A percentile compares a stretch with the other conserved stretches of the same genome.
These are phyloP conservation scores for Euzetes globulus DNA, from an alignment of 2,888 invertebrate genomes.

Conservation along the genomic window DNA sequence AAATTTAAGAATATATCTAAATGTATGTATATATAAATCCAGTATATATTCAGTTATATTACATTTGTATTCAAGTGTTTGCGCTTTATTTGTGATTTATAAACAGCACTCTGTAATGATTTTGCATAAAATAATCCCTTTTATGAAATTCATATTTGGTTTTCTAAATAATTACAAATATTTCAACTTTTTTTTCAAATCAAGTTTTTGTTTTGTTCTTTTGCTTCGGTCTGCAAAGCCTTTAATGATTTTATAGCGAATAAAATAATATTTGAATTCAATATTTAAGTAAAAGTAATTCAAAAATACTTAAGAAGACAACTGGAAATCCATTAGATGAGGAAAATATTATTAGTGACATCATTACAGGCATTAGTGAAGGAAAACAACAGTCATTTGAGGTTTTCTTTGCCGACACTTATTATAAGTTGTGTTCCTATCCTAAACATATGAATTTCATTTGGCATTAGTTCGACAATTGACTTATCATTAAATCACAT, in stretches of 20 bases:
- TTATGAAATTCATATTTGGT: background rate
- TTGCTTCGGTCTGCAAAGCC: background rate
- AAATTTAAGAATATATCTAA: background rate
- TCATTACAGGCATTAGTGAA: background rate
- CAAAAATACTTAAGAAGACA: background rate
- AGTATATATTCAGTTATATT: background rate
- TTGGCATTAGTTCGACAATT: conserved; percentile 1
- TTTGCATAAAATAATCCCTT: too few relatives aligned
- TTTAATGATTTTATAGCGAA: background rate
- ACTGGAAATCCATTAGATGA: background rate
- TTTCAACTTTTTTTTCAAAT: too few relatives aligned
- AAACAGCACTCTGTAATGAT: too few relatives aligned
- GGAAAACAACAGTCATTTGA: background rate
- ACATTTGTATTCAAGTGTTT: background rate
- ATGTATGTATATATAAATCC: too few relatives aligned
- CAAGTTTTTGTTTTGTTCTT: too few relatives aligned
- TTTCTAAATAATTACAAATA: background rate
- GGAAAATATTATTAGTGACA: conserved; percentile 5
- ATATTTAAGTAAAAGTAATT: background rate
- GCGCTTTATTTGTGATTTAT: background rate
- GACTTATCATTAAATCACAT: background rate
- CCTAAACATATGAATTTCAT: background rate
- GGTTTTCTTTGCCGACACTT: background rate
- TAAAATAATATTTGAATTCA: background rate
- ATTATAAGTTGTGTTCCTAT: background rate